Evolutionary conservation across 2,797 vertebrate species (phyloP), one percentile per base, ranked within the genome.

Genomic region (Sebastes diaconus): DNA sequence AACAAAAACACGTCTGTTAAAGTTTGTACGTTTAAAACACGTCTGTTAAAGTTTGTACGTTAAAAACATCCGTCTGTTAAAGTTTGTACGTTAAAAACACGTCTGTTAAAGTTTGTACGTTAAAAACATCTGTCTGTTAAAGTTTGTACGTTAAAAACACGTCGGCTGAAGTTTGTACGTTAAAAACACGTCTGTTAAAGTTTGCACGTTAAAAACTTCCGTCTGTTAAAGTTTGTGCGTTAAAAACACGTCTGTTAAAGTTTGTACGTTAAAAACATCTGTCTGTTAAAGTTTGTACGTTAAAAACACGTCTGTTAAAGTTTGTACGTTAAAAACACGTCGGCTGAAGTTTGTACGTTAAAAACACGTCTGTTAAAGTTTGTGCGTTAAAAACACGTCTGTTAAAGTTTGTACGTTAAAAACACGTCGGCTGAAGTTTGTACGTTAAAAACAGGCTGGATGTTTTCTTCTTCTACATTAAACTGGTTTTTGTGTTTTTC

Each of bases 101-200:
- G 25, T 97, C 92, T 97, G 96, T 85, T 95, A 55, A 97, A 96
- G 75, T 97, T 97, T 89, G 97, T 97, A 22, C 2, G 25, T 25
- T 3, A 25, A 99, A 92, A 99, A 99, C 93, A 99, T 99, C 94
- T 99, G 97, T 89, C 96, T 99, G 13, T 96, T 99, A 3, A 98
- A 98, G 87, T 99, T 99, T 93, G 98, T 99, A 94, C 92, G 98
- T 36, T 46, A 24, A 97, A 90, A n/a, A n/a, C n/a, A n/a, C n/a
- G n/a, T n/a, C n/a, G n/a, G n/a, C n/a, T n/a, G n/a, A n/a, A n/a
- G n/a, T n/a, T n/a, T n/a, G n/a, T n/a, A n/a, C n/a, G n/a, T n/a
- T n/a, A n/a, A n/a, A n/a, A 97, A 97, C 87, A 97, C 97, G 96
- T 85, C 95, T 97, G 13, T 94, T 97, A 55, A 97, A 96, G 75